Evolutionary conservation across 1,140 invertebrate genomes (phyloP).

Genomic region (Drosophila chauvacae): DNA sequence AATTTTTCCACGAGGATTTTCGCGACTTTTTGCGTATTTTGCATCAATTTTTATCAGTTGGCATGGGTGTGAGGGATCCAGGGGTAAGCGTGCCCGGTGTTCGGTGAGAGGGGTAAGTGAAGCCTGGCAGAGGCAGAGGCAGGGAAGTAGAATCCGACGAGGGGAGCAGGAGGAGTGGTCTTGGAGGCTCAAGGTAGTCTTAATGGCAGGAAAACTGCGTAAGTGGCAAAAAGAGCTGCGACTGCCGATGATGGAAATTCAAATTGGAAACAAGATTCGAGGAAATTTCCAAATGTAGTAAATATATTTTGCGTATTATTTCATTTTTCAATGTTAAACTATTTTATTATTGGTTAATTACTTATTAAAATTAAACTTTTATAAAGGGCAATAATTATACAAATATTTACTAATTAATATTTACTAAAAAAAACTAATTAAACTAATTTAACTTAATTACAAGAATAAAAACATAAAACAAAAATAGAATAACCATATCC

Average conservation of each 20-base stretch:
- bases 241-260: constrained; percentile 44
- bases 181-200: constrained; percentile 32
- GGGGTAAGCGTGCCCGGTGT: constrained; percentile 18
- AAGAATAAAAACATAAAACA: too few relatives aligned
- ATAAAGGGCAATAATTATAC: too few relatives aligned
- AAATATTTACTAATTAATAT: too few relatives aligned
- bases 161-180: too few relatives aligned
- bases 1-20: constrained; percentile 84
- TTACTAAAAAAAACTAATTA: too few relatives aligned
- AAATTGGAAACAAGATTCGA: constrained; percentile 2
- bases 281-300: not conserved
- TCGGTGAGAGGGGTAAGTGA: not conserved
- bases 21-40: constrained; percentile 83
- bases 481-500: too few relatives aligned
- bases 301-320: not conserved
- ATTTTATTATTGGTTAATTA: not conserved
- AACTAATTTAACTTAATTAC: too few relatives aligned
- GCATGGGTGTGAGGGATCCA: constrained; percentile 31
- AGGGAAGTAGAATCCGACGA: not conserved
- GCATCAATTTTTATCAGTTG: constrained; percentile 83
- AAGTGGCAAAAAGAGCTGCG: constrained; percentile 64
- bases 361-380: too few relatives aligned
- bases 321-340: not conserved
- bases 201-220: constrained; percentile 71
- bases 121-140: not conserved